A percentile compares a stretch with the other conserved stretches of the same genome.
Evolutionary conservation across 2,888 invertebrate genomes (phyloP).

Genomic region (Miltochrista miniata): DNA sequence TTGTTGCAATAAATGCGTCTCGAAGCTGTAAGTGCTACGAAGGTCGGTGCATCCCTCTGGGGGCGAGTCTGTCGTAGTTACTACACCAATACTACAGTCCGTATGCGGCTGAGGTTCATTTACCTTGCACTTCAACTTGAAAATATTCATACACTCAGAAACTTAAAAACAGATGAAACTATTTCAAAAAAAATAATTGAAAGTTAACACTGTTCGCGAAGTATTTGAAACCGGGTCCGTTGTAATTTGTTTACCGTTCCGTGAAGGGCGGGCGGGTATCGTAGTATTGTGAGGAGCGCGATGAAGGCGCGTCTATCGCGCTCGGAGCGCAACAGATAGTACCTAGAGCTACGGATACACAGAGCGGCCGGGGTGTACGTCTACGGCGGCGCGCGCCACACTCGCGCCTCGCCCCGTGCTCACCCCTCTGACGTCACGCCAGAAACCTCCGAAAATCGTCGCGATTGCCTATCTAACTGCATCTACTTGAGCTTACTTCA

Average conservation of each 20-base stretch:
- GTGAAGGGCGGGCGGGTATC: slow-evolving; percentile 54
- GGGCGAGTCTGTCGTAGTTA: slow-evolving; percentile 55
- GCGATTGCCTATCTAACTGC: slow-evolving; percentile 59
- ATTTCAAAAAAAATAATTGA: slow-evolving; percentile 31
- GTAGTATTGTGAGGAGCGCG: slow-evolving; percentile 40
- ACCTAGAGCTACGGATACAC: slow-evolving; percentile 53
- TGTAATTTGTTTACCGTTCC: slow-evolving; percentile 68
- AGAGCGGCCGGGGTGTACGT: slow-evolving; percentile 21
- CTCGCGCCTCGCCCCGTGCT: slow-evolving; percentile 39
- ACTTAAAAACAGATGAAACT: slow-evolving; percentile 40
- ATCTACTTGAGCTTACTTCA: slow-evolving; percentile 44
- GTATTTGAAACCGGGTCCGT: slow-evolving; percentile 43
- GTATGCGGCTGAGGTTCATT: slow-evolving; percentile 68
- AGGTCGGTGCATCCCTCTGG: slow-evolving; percentile 56
- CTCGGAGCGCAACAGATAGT: slow-evolving; percentile 76
- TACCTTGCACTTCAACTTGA: slow-evolving; percentile 50
- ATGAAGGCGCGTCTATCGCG: slow-evolving; percentile 65
- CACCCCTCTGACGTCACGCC: slow-evolving; percentile 72
- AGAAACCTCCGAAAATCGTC: slow-evolving; percentile 70
- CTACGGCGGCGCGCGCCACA: slow-evolving; percentile 61
- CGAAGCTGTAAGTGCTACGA: slow-evolving; percentile 26
- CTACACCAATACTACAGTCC: slow-evolving; percentile 69
- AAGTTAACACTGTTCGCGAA: slow-evolving; percentile 35
- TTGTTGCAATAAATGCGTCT: slow-evolving; percentile 11
- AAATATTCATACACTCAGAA: slow-evolving; percentile 48